Conservation (phyloP, 35 echinoderm and acorn worm species). For the Nesometra sesokonis region DNA sequence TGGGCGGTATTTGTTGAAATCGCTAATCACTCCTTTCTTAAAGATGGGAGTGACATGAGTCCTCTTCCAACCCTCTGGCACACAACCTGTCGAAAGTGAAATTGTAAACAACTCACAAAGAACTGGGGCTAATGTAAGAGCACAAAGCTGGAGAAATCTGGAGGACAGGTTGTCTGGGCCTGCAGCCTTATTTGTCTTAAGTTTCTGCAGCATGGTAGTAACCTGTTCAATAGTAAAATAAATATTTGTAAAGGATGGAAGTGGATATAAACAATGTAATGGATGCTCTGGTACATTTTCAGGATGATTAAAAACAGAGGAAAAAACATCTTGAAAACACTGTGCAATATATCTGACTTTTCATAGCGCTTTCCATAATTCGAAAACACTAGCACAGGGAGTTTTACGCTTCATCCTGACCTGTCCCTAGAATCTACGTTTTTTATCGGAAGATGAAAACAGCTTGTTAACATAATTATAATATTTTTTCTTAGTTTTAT, state of each 20-base stretch:
- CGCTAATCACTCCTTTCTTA: slow-evolving; percentile 4
- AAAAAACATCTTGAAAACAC: neutral
- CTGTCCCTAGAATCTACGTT: slow-evolving; percentile 12
- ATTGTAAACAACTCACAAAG: neutral
- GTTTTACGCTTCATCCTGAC: slow-evolving; percentile 1
- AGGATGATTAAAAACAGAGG: neutral
- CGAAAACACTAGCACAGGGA: neutral
- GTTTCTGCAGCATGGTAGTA: neutral
- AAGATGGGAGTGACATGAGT: slow-evolving; percentile 7
- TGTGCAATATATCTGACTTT: neutral
- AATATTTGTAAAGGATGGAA: neutral
- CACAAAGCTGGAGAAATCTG: neutral
- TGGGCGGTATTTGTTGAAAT: slow-evolving; percentile 4
- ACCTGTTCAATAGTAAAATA: neutral
- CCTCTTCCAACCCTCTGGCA: slow-evolving; percentile 8
- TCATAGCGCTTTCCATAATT: neutral
- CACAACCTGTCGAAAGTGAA: neutral
- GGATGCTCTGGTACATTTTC: neutral
- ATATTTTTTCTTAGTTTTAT: slow-evolving; percentile 6
- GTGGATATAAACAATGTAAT: neutral
- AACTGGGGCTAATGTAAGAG: neutral
- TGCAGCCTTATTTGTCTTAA: neutral
- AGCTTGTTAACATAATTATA: slow-evolving; percentile 8
- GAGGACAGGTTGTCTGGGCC: neutral
- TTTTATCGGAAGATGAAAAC: slow-evolving; percentile 8